These are phyloP conservation scores for Alexandromys fortis DNA, from an alignment of 2,113 vertebrate genomes.

Conservation along the genomic window DNA sequence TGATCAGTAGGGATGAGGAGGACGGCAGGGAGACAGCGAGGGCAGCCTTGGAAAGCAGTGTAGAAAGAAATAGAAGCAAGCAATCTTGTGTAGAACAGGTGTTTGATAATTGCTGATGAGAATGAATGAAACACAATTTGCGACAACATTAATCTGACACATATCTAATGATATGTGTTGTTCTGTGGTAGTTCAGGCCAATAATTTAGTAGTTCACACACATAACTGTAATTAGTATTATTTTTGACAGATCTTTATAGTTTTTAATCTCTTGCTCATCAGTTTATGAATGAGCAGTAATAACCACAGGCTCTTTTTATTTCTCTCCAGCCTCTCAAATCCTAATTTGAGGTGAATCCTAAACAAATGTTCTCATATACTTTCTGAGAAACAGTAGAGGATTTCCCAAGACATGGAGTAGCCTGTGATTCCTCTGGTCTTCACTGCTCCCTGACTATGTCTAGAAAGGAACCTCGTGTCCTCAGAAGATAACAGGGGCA, in stretches of 20 bases:
- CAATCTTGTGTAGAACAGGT: constrained; percentile 40
- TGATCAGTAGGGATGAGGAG: neutral
- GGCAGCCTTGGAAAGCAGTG: neutral
- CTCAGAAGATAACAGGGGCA: neutral
- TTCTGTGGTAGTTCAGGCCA: constrained; percentile 57
- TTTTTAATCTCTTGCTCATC: constrained; percentile 67
- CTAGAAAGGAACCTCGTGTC: neutral
- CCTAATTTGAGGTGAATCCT: neutral
- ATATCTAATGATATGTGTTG: constrained; percentile 59
- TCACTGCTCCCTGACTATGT: neutral
- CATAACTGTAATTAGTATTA: constrained; percentile 68
- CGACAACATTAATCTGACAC: constrained; percentile 66
- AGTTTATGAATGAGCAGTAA: constrained; percentile 54
- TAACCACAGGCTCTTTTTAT: neutral
- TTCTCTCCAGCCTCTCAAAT: neutral
- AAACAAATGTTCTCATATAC: neutral
- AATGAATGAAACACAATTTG: constrained; percentile 71
- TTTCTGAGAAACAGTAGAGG: neutral
- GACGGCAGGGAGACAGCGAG: neutral
- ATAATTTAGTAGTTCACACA: constrained; percentile 53
- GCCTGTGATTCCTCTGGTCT: neutral
- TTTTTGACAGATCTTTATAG: constrained; percentile 63
- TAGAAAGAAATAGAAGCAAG: neutral
- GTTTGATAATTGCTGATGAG: constrained; percentile 58
- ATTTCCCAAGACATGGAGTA: neutral